Evolutionary conservation across 2,888 invertebrate species (phyloP).

Genomic region (Chymomyza fuscimana): DNA sequence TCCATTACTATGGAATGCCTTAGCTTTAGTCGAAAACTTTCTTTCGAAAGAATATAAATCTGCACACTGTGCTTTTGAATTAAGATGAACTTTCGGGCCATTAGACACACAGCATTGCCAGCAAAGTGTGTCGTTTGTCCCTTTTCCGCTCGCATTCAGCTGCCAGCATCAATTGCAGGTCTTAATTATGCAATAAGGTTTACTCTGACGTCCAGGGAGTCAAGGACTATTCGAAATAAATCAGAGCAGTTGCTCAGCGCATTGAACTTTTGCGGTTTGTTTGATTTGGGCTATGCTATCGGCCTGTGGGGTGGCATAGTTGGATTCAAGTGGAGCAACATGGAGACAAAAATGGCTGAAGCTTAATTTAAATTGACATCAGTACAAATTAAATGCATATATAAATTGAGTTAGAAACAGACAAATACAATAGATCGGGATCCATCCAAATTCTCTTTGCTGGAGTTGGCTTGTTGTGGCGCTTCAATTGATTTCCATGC

Average conservation of each 20-base stretch:
- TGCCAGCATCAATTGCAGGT: neutral
- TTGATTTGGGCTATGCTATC: constrained; percentile 28
- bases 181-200: constrained; percentile 62
- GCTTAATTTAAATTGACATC: constrained; percentile 10
- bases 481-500: too few species aligned
- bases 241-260: constrained; percentile 29
- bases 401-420: too few species aligned
- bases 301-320: neutral
- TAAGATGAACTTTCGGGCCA: neutral
- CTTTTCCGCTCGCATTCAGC: constrained; percentile 21
- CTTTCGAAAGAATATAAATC: neutral
- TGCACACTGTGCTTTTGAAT: neutral
- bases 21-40: too few species aligned
- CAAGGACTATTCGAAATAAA: neutral
- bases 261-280: constrained; percentile 54
- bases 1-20: too few species aligned
- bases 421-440: too few species aligned
- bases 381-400: too few species aligned
- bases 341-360: neutral
- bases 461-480: too few species aligned
- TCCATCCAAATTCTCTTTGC: too few species aligned
- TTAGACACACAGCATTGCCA: neutral
- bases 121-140: neutral
- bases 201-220: constrained; percentile 45
- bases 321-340: neutral